Evolutionary conservation across 2,113 vertebrate genomes (phyloP).

Genomic region (Nansenia antarctica): DNA sequence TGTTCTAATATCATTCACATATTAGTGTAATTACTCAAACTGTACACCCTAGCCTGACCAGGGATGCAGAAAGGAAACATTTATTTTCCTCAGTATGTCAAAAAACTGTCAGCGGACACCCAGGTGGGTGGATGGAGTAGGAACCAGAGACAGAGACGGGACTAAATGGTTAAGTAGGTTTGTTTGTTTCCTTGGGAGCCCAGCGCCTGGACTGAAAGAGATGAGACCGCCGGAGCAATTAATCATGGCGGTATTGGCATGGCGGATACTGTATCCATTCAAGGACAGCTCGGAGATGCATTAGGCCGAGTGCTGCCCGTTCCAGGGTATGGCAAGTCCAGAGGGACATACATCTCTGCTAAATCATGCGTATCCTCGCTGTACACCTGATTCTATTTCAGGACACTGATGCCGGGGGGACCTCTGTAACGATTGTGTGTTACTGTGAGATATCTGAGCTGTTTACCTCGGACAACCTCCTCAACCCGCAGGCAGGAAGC

Average conservation of each 20-base stretch:
- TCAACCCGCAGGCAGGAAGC: conserved; percentile 50
- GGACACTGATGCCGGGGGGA: neutral
- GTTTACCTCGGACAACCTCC: conserved; percentile 36
- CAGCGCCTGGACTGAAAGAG: conserved; percentile 48
- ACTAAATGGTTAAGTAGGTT: conserved; percentile 66
- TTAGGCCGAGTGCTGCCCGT: conserved; percentile 56
- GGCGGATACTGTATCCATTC: conserved; percentile 57
- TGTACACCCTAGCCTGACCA: too few relatives aligned
- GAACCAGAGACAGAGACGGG: conserved; percentile 53
- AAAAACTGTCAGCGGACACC: conserved; percentile 45
- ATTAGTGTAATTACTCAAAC: too few relatives aligned
- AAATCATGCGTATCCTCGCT: conserved; percentile 27
- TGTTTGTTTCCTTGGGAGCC: conserved; percentile 58
- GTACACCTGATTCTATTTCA: conserved; percentile 32
- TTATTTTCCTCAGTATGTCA: conserved; percentile 43
- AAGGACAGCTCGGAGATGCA: conserved; percentile 62
- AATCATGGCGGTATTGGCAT: conserved; percentile 67
- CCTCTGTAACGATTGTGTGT: conserved; percentile 28
- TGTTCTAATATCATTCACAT: too few relatives aligned
- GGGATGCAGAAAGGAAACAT: conserved; percentile 48
- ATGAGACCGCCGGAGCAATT: conserved; percentile 61
- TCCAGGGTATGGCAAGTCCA: conserved; percentile 30
- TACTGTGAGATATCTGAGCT: conserved; percentile 33
- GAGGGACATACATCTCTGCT: conserved; percentile 21
- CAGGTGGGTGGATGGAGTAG: conserved; percentile 60